A percentile compares a stretch with the other conserved stretches of the same genome.
These are phyloP conservation scores for Mellivora capensis DNA, from an alignment of 2,113 vertebrate species.

Conservation along the genomic window DNA sequence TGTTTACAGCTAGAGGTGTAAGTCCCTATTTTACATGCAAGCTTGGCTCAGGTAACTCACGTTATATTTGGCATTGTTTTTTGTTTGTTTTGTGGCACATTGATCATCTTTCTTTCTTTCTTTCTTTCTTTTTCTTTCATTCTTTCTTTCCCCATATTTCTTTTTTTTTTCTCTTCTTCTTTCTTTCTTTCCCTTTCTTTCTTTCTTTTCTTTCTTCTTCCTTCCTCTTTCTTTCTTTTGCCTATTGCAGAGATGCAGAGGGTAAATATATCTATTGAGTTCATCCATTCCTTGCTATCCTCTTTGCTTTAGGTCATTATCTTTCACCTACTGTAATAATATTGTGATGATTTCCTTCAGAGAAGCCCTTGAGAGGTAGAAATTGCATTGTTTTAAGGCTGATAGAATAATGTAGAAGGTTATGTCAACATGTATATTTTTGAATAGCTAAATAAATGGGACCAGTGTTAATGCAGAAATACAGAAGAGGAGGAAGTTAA, in stretches of 20 bases:
- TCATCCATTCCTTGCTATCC: neutral
- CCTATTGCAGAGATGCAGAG: neutral
- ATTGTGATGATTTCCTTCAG: neutral
- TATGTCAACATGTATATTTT: neutral
- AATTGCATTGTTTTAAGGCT: neutral
- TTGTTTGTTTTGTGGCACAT: neutral
- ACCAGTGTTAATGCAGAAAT: neutral
- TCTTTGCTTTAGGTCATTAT: neutral
- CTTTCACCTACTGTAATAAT: neutral
- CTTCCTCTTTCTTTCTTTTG: neutral
- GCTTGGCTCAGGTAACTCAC: neutral
- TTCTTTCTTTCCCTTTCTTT: too few relatives aligned
- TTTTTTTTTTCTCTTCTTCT: neutral
- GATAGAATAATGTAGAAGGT: neutral
- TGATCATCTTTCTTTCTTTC: neutral
- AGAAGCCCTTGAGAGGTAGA: neutral
- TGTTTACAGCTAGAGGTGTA: neutral
- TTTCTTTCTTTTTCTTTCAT: neutral
- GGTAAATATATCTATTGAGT: neutral
- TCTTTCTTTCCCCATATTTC: too few relatives aligned
- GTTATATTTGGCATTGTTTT: neutral
- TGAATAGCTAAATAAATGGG: neutral
- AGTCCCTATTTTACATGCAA: neutral
- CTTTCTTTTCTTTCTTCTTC: too few relatives aligned
- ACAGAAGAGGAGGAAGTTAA: neutral